Percentiles rank a stretch among this genome's conserved stretches.
Evolutionary conservation across 1,140 invertebrate genomes (phyloP).

Genomic region (Procambarus virginalis): DNA sequence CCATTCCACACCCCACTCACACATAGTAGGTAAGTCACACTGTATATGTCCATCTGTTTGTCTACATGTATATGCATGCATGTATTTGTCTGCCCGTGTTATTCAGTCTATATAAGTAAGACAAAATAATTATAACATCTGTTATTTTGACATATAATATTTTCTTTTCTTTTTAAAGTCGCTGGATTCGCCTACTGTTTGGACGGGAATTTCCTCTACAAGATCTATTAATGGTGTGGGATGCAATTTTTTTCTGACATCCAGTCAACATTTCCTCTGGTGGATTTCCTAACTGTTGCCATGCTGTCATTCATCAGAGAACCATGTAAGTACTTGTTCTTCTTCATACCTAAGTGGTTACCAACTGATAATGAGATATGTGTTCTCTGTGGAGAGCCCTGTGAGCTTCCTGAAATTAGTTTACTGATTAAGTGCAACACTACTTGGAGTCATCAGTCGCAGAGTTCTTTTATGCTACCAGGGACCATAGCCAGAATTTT

Average conservation of each 20-base stretch:
- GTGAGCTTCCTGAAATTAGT: too few relatives aligned
- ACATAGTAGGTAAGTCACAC: too few relatives aligned
- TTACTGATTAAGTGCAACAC: too few relatives aligned
- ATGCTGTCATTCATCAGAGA: conserved; percentile 84
- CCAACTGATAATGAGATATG: not conserved
- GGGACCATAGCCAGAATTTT: not conserved
- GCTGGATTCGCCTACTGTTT: conserved; percentile 87
- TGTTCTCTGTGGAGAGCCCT: not conserved
- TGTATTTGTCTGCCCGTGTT: too few relatives aligned
- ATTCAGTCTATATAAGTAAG: too few relatives aligned
- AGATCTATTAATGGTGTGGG: conserved; percentile 85
- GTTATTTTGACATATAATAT: too few relatives aligned
- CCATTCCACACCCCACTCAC: too few relatives aligned
- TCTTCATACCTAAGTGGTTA: not conserved
- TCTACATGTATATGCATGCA: too few relatives aligned
- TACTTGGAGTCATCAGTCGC: too few relatives aligned
- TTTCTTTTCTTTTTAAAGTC: conserved; percentile 75
- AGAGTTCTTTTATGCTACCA: not conserved
- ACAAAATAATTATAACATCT: too few relatives aligned
- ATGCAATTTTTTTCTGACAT: conserved; percentile 86
- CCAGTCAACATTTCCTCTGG: conserved; percentile 80
- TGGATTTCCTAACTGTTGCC: conserved; percentile 85
- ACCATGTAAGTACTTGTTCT: conserved; percentile 78
- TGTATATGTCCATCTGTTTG: too few relatives aligned
- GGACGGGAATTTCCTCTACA: conserved; percentile 85